phyloP scores from a whole-genome alignment of 2,113 vertebrate species.

The Silurus glanis region DNA sequence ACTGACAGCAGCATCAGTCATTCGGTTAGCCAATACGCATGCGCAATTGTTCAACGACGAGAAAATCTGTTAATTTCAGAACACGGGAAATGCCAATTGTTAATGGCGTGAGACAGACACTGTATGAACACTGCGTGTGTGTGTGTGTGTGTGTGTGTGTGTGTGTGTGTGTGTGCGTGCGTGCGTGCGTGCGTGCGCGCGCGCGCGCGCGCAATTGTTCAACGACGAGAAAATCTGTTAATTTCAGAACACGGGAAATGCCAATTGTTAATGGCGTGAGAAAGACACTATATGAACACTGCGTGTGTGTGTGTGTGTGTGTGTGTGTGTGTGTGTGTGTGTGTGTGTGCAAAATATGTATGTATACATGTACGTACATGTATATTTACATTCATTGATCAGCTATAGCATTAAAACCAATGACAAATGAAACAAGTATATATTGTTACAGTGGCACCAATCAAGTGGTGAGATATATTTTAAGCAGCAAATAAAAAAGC shows the following conservation, averaged over 20 bases:
- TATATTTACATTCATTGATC: no score
- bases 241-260: slow-evolving; percentile 27
- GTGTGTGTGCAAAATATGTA: no score
- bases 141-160: neutral
- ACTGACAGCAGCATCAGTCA: slow-evolving; percentile 32
- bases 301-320: neutral
- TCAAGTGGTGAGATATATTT: no score
- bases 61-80: slow-evolving; percentile 26
- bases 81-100: slow-evolving; percentile 3
- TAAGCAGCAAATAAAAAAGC: no score
- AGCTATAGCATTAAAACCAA: no score
- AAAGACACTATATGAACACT: no score
- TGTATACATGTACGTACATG: no score
- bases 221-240: slow-evolving; percentile 12
- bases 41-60: slow-evolving; percentile 46
- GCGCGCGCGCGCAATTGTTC: slow-evolving; percentile 54
- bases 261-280: neutral
- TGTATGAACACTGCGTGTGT: no score
- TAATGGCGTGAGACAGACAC: no score
- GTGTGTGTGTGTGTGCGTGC: neutral
- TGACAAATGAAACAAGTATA: no score
- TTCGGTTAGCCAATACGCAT: slow-evolving; percentile 46
- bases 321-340: slow-evolving; percentile 1
- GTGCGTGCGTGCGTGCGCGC: no score
- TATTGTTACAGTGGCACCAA: no score